phyloP scores from a whole-genome alignment of 1,140 invertebrate species.

The Dysdera silvatica region DNA sequence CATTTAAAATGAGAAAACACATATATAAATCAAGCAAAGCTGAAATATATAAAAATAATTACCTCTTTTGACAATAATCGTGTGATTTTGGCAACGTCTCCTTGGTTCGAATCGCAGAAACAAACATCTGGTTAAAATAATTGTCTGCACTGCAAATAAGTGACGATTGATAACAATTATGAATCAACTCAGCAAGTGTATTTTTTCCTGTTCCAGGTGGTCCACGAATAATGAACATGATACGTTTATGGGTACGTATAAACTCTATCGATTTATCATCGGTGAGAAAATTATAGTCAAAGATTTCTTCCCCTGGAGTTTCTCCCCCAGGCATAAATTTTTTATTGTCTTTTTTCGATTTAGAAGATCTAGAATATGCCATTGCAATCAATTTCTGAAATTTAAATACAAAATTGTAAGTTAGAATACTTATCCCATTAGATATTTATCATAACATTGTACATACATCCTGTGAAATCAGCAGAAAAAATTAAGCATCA shows the following conservation, averaged over 20 bases:
- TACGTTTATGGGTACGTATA: slow-evolving; percentile 2
- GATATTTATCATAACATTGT: too few species aligned
- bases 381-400: too few species aligned
- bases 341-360: background rate
- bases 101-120: background rate
- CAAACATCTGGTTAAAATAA: slow-evolving; percentile 15
- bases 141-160: slow-evolving; percentile 18
- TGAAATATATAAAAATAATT: background rate
- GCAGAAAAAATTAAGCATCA: too few species aligned
- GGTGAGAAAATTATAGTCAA: slow-evolving; percentile 2
- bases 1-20: background rate
- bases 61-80: slow-evolving; percentile 21
- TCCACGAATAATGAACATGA: slow-evolving; percentile 23
- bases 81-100: slow-evolving; percentile 7
- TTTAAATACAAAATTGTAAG: too few species aligned
- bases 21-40: background rate
- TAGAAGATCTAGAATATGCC: too few species aligned
- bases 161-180: background rate
- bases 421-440: too few species aligned
- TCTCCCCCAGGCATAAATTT: slow-evolving; percentile 17
- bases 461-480: too few species aligned
- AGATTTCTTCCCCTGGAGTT: slow-evolving; percentile 1
- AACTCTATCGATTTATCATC: slow-evolving; percentile 12
- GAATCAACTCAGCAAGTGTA: slow-evolving; percentile 20
- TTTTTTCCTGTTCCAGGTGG: slow-evolving; percentile 15